These are phyloP conservation scores for Cetonia aurata DNA, from an alignment of 2,888 invertebrate species.

Conservation along the genomic window DNA sequence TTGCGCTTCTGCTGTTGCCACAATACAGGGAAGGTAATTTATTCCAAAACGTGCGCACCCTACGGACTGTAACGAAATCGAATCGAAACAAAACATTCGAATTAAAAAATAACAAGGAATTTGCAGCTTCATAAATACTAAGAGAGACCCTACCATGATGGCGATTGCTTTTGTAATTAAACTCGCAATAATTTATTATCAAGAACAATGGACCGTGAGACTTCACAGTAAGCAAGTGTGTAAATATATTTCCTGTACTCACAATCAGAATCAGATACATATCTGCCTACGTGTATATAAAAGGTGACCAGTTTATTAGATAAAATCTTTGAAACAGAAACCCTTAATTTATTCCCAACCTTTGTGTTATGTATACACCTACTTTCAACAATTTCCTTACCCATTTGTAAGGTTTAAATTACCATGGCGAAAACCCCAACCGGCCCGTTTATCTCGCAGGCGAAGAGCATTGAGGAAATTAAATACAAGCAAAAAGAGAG, in stretches of 20 bases:
- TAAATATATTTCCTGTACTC: background rate
- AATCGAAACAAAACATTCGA: constrained; percentile 33
- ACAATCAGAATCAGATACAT: too few species aligned
- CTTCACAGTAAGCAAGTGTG: constrained; percentile 3
- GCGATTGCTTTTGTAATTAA: constrained; percentile 4
- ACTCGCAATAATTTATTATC: constrained; percentile 13
- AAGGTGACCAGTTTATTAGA: constrained; percentile 47
- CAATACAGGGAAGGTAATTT: constrained; percentile 16
- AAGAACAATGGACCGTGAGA: constrained; percentile 2
- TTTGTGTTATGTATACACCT: background rate
- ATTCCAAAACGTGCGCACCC: background rate
- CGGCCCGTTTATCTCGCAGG: constrained; percentile 55
- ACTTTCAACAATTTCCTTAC: constrained; percentile 47
- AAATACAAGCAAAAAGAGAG: constrained; percentile 12
- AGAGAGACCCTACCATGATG: background rate
- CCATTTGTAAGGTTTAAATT: constrained; percentile 58
- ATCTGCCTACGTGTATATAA: constrained; percentile 8
- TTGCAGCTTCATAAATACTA: constrained; percentile 17
- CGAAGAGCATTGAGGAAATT: constrained; percentile 34
- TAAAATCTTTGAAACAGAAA: constrained; percentile 59
- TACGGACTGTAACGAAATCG: constrained; percentile 5
- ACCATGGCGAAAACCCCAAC: constrained; percentile 55
- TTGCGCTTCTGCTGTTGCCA: background rate
- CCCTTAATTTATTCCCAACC: constrained; percentile 56
- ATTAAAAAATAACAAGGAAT: constrained; percentile 29